Conservation (phyloP, 2,113 vertebrate genomes). For the Phainopepla nitens region DNA sequence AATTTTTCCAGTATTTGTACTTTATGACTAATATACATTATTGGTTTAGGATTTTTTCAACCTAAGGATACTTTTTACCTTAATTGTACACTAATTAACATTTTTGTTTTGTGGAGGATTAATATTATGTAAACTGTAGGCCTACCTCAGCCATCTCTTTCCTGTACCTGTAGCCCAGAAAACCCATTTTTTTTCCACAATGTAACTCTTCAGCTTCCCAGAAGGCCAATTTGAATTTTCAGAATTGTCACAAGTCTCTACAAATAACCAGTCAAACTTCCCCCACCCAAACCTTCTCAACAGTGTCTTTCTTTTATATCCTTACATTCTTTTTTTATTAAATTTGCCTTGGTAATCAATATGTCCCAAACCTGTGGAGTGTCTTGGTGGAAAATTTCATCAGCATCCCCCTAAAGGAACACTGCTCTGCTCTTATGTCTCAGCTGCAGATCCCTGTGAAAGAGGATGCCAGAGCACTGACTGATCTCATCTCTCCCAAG, state of each 20-base stretch:
- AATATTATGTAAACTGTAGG: background rate
- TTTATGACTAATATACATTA: background rate
- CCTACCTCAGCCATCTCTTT: background rate
- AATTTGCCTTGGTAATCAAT: background rate
- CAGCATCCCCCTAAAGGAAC: background rate
- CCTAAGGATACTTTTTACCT: background rate
- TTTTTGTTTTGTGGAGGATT: background rate
- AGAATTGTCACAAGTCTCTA: background rate
- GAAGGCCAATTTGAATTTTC: background rate
- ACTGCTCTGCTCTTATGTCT: background rate
- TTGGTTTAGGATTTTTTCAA: background rate
- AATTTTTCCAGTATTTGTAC: background rate
- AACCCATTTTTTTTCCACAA: background rate
- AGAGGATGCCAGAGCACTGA: background rate
- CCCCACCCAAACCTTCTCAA: background rate
- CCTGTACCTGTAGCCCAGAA: background rate
- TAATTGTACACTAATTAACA: background rate
- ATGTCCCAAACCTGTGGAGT: background rate
- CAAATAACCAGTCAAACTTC: background rate
- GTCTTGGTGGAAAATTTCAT: constrained; percentile 5
- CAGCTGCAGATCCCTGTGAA: background rate
- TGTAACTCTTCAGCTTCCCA: background rate
- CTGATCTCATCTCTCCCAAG: constrained; percentile 13
- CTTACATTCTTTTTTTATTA: background rate
- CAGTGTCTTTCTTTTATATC: background rate